These are phyloP conservation scores for Panthera uncia DNA, from an alignment of 2,113 vertebrate species.

Conservation along the genomic window DNA sequence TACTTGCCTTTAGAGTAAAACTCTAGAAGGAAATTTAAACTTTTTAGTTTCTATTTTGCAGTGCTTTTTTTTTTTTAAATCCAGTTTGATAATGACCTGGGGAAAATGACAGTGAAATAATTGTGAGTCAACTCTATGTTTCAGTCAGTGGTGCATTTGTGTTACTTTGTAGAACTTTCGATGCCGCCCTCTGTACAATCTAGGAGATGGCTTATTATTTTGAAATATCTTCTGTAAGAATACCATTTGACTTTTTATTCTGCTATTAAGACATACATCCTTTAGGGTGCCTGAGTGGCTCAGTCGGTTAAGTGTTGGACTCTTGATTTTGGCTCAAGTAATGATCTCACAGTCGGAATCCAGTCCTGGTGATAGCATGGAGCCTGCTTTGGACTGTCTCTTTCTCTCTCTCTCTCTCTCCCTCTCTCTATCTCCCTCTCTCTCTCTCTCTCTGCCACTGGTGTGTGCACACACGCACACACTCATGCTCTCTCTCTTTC, in stretches of 20 bases:
- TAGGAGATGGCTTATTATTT: not conserved
- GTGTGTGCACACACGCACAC: too few species aligned
- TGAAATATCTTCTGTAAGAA: not conserved
- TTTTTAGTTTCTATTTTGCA: not conserved
- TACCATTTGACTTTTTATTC: not conserved
- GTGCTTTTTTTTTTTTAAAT: not conserved
- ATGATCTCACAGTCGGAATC: too few species aligned
- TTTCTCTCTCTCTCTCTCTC: too few species aligned
- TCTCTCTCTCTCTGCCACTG: too few species aligned
- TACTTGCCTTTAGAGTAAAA: not conserved
- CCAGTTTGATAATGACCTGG: not conserved
- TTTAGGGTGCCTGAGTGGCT: not conserved
- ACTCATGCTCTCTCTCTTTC: too few species aligned
- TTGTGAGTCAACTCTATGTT: not conserved
- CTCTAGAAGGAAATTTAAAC: not conserved
- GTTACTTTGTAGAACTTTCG: not conserved
- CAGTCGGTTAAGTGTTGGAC: too few species aligned
- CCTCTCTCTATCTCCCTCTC: too few species aligned
- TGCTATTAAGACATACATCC: not conserved
- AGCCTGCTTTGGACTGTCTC: too few species aligned
- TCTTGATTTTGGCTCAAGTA: too few species aligned
- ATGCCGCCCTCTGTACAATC: not conserved
- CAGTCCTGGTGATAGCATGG: too few species aligned
- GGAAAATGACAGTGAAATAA: not conserved
- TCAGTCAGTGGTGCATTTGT: not conserved